Evolutionary conservation across 1,140 invertebrate genomes (phyloP).

Genomic region (Oncopodura yosiiana): DNA sequence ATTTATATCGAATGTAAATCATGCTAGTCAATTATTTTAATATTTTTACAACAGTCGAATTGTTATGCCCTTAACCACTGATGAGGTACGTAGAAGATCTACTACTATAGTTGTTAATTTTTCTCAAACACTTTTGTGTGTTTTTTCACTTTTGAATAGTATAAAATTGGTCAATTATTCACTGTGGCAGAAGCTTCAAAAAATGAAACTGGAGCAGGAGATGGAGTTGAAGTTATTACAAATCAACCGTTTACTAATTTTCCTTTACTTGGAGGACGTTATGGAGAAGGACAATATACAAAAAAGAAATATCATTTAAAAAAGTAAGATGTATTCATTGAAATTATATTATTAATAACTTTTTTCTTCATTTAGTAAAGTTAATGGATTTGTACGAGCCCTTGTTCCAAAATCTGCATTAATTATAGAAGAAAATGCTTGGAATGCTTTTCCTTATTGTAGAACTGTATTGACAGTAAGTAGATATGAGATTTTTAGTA

Average conservation of each 20-base stretch:
- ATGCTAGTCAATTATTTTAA: no score
- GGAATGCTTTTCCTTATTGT: constrained; percentile 99
- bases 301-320: constrained; percentile 57
- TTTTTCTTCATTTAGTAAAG: constrained; percentile 57
- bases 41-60: no score
- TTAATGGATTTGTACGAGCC: constrained; percentile 77
- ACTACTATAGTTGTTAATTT: no score
- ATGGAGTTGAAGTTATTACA: constrained; percentile 54
- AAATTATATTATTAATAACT: background rate
- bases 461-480: constrained; percentile 73
- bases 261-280: constrained; percentile 45
- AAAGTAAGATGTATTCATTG: constrained; percentile 36
- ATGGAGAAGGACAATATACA: constrained; percentile 54
- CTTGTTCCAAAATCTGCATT: constrained; percentile 89
- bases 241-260: constrained; percentile 46
- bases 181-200: constrained; percentile 57
- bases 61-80: no score
- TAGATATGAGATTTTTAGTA: background rate
- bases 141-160: constrained; percentile 40
- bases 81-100: no score
- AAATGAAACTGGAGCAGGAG: constrained; percentile 60
- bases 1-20: no score
- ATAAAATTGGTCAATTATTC: constrained; percentile 55
- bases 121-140: no score
- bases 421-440: constrained; percentile 96